Percentiles rank a stretch among this genome's conserved stretches.
phyloP scores from a whole-genome alignment of 2,113 vertebrate genomes.

The Strix uralensis region DNA sequence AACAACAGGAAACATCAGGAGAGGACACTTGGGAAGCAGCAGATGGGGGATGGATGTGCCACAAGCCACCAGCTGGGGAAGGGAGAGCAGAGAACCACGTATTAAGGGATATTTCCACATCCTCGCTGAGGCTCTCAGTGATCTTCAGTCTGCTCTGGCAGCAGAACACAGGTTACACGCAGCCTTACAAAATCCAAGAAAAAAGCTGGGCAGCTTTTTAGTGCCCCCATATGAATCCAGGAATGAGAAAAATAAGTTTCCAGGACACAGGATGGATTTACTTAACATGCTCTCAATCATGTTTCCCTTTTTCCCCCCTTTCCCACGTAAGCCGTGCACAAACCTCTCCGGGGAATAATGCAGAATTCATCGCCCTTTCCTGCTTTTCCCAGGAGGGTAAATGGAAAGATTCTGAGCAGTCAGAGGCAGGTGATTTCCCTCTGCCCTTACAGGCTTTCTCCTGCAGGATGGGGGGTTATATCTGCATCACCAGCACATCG shows the following conservation, averaged over 20 bases:
- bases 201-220: not conserved
- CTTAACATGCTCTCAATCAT: not conserved
- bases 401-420: fast-evolving
- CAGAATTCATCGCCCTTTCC: not conserved
- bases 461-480: not conserved
- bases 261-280: not conserved
- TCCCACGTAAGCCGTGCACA: not conserved
- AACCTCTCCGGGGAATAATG: not conserved
- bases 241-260: not conserved
- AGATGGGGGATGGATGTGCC: not conserved
- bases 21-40: not conserved
- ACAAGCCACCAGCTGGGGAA: not conserved
- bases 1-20: not conserved
- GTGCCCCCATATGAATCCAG: not conserved
- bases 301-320: not conserved
- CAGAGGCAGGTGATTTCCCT: not conserved
- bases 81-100: not conserved
- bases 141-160: not conserved
- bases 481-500: not conserved
- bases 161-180: not conserved
- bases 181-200: not conserved
- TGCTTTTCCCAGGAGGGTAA: not conserved
- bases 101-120: not conserved
- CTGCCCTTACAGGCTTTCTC: not conserved
- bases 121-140: not conserved